Evolutionary conservation across 2,888 invertebrate genomes (phyloP).

Genomic region (Silvanus unidentatus): DNA sequence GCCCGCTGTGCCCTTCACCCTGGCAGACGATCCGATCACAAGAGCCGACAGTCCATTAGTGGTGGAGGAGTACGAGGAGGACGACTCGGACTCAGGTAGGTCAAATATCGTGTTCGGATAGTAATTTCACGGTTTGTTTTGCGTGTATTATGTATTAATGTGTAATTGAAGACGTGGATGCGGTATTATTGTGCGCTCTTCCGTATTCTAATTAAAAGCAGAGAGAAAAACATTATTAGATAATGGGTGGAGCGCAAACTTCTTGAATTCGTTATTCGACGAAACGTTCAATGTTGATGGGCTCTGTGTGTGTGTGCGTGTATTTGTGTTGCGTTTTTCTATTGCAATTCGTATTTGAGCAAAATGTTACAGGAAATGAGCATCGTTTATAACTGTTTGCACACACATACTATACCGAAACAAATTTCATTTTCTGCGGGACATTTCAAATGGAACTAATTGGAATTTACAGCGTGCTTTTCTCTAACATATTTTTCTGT

Average conservation of each 20-base stretch:
- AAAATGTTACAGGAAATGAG: slow-evolving; percentile 3
- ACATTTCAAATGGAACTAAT: slow-evolving; percentile 4
- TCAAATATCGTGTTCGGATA: no score
- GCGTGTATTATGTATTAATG: no score
- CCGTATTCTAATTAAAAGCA: no score
- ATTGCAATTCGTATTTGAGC: background rate
- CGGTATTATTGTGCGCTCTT: no score
- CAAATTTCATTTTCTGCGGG: slow-evolving; percentile 1
- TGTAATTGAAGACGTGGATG: no score
- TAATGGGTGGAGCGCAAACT: no score
- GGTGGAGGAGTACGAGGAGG: slow-evolving; percentile 47
- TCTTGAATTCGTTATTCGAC: no score
- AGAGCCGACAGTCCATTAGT: slow-evolving; percentile 75
- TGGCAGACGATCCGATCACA: slow-evolving; percentile 66
- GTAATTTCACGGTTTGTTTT: slow-evolving; percentile 14
- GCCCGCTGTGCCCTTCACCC: slow-evolving; percentile 63
- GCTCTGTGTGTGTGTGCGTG: no score
- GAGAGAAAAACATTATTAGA: no score
- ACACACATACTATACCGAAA: background rate
- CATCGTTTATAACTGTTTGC: slow-evolving; percentile 2
- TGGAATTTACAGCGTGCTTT: background rate
- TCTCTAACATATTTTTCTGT: no score
- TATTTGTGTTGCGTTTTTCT: no score
- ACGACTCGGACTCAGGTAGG: slow-evolving; percentile 44
- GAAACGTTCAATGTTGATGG: no score